Percentiles rank a stretch among this genome's conserved stretches.
Evolutionary conservation across 2,113 vertebrate species (phyloP).

Genomic region (Amphilophus citrinellus): DNA sequence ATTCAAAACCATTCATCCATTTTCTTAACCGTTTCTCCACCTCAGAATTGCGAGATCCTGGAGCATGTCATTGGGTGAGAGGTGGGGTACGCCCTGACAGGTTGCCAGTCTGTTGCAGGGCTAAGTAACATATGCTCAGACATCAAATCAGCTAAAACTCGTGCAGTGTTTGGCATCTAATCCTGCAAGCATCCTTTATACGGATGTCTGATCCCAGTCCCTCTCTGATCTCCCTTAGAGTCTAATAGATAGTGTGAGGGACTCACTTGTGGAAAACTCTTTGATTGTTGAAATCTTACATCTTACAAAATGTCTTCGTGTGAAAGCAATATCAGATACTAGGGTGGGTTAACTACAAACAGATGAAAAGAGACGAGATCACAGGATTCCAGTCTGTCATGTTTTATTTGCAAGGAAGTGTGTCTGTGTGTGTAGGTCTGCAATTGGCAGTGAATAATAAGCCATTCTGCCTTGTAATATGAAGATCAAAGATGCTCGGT

Average conservation of each 20-base stretch:
- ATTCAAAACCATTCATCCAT: not conserved
- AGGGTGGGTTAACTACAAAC: slow-evolving; percentile 44
- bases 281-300: slow-evolving; percentile 28
- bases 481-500: slow-evolving; percentile 41
- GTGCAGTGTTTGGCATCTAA: not conserved
- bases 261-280: slow-evolving; percentile 8
- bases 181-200: not conserved
- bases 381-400: slow-evolving; percentile 31
- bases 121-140: not conserved
- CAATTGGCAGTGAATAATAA: slow-evolving; percentile 27
- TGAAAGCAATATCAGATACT: slow-evolving; percentile 41
- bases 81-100: not conserved
- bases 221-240: not conserved
- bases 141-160: not conserved
- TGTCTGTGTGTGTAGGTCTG: not conserved
- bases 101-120: not conserved
- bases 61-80: not conserved
- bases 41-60: not conserved
- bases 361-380: slow-evolving; percentile 49
- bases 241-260: not conserved
- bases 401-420: slow-evolving; percentile 20
- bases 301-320: slow-evolving; percentile 17
- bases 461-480: not conserved
- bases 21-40: not conserved
- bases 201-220: not conserved